These are phyloP conservation scores for Hyles euphorbiae DNA, from an alignment of 1,140 invertebrate genomes.

Conservation along the genomic window DNA sequence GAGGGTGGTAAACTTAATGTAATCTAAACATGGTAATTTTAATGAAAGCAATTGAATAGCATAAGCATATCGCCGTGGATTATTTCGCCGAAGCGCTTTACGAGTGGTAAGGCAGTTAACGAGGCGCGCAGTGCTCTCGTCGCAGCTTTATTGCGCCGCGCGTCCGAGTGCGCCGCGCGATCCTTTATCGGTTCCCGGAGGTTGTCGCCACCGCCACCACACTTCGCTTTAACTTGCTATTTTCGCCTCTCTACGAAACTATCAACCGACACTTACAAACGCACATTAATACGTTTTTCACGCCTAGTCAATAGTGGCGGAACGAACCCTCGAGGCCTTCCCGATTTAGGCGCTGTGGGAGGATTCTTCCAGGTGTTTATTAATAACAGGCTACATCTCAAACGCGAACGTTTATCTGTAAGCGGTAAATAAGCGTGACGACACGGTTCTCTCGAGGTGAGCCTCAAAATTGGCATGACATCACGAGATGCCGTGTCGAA, in stretches of 20 bases:
- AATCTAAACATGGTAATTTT: too few species aligned
- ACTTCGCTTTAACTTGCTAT: conserved; percentile 57
- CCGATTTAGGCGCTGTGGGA: not conserved
- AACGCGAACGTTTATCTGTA: conserved; percentile 32
- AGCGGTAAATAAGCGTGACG: conserved; percentile 64
- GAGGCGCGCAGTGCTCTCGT: conserved; percentile 44
- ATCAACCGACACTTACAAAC: conserved; percentile 24
- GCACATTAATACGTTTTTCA: conserved; percentile 40
- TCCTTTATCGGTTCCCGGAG: conserved; percentile 69
- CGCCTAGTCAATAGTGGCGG: conserved; percentile 36
- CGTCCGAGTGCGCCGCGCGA: conserved; percentile 24
- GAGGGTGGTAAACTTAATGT: too few species aligned
- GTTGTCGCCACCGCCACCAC: conserved; percentile 48
- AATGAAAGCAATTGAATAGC: conserved; percentile 1
- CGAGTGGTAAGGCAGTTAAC: conserved; percentile 55
- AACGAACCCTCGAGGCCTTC: conserved; percentile 2
- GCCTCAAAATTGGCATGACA: conserved; percentile 65
- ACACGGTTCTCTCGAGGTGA: conserved; percentile 38
- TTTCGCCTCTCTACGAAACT: conserved; percentile 57
- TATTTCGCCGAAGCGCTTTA: conserved; percentile 63
- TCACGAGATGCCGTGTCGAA: conserved; percentile 68
- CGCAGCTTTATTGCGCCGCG: conserved; percentile 37
- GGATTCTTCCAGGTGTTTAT: conserved; percentile 21
- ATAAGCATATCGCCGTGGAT: conserved; percentile 25
- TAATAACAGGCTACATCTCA: conserved; percentile 41